Percentiles rank a stretch among this genome's conserved stretches.
Conservation (phyloP, 2,797 vertebrate genomes). For the Darevskia mixta region DNA sequence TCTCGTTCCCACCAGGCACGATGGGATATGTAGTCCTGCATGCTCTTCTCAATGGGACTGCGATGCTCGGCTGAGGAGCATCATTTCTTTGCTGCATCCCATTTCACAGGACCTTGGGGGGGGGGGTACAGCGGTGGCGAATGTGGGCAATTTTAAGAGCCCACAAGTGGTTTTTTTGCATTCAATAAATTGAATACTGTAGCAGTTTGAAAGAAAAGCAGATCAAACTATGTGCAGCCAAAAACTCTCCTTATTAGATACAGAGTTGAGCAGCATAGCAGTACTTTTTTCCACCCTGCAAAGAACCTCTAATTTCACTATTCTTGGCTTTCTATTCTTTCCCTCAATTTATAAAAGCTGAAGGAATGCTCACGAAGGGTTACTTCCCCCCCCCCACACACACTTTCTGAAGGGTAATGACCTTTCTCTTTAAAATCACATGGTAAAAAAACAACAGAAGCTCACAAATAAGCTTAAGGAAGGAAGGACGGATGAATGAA, state of each 20-base stretch:
- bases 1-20: too few species aligned
- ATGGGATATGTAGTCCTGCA: too few species aligned
- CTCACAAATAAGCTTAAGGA: conserved; percentile 7
- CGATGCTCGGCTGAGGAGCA: not conserved
- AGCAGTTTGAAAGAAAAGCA: not conserved
- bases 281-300: not conserved
- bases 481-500: conserved; percentile 5
- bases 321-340: not conserved
- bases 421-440: conserved; percentile 4
- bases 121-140: too few species aligned
- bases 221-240: not conserved
- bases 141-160: not conserved
- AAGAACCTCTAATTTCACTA: not conserved
- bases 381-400: not conserved
- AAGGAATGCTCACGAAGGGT: not conserved
- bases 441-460: not conserved
- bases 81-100: not conserved
- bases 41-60: too few species aligned
- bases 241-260: not conserved
- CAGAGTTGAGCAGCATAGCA: not conserved
- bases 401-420: not conserved
- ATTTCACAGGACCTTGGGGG: not conserved
- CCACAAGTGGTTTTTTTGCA: not conserved
- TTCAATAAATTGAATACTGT: not conserved
- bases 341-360: conserved; percentile 13